Base-by-base conservation (phyloP, 1,140 invertebrate genomes). In the Drosophila biarmipes region DNA sequence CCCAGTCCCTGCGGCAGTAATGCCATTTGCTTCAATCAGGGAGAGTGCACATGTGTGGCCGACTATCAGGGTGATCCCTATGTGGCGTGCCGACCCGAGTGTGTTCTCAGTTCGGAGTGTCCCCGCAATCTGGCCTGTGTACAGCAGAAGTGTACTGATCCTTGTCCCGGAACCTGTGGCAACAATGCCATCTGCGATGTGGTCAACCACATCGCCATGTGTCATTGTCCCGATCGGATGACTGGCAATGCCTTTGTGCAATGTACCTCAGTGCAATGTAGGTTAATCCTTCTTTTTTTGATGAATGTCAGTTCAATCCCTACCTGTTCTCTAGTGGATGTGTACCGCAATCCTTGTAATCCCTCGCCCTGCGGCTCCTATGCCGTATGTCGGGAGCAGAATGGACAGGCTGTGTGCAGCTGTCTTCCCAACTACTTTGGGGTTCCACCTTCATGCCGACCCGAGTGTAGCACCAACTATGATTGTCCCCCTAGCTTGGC, bases 91-190 rank as follows among this genome's bases (percentile, higher is more conserved):
- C 92, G 96, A 75, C 96, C 96, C 17, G 96, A 97, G 92, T 98
- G 97, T 91, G 94, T 96, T 0, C 94, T 96, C 75, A 97, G 96
- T 91, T 94, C 96, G 2, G 97, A 98, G 73, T 98, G 97, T 91
- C 92, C 96, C 1, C 93, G 94, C 46, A 93, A 94, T 43, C 95
- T 94, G 86, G 94, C 96, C 4, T 97, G 96, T 85, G 94, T 94
- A 51, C 94, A 94, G 48, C 95, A 95, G 67, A 95, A 95, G 89
- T 97, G 96, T 89, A 92, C 94, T 3, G 94, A 97, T 93, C 96
- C 96, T 24, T 97, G 96, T 84, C 93, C 94, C 17, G 95, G 95
- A 51, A 96, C 95, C 1, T 97, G 96, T 91, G 96, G 95, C 15
- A 82, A 92, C 48, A 94, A 93, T 77, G 96, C 96, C 6, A 92